These are phyloP conservation scores for Rhinolophus sinicus DNA, from an alignment of 2,113 vertebrate genomes.

Conservation along the genomic window DNA sequence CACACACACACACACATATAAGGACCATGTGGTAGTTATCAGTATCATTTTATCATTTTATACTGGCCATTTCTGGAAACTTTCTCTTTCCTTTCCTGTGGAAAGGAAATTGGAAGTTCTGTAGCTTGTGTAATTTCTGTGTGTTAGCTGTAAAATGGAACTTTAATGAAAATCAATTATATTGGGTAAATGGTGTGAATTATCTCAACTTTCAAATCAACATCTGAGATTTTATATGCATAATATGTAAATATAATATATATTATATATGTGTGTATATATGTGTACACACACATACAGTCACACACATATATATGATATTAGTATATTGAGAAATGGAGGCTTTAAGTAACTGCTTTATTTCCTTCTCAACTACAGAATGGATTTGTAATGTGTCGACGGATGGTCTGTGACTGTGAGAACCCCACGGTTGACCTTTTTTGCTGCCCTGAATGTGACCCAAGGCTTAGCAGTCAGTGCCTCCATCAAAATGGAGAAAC, in stretches of 20 bases:
- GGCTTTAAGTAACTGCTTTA: neutral
- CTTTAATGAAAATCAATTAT: slow-evolving; percentile 14
- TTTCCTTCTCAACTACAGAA: slow-evolving; percentile 84
- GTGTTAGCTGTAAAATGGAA: neutral
- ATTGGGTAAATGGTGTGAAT: neutral
- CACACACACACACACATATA: neutral
- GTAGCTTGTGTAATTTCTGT: neutral
- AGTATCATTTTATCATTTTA: neutral
- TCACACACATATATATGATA: neutral
- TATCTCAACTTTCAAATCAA: neutral
- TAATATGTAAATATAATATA: neutral
- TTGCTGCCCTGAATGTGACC: slow-evolving; percentile 98
- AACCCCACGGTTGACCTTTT: slow-evolving; percentile 97
- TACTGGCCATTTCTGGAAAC: neutral
- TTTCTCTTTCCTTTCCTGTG: neutral
- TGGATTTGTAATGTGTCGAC: slow-evolving; percentile 96
- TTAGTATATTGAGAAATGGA: neutral
- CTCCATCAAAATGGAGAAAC: slow-evolving; percentile 95
- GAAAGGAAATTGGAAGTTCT: neutral
- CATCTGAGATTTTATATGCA: neutral
- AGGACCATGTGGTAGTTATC: neutral
- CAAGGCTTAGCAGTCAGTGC: slow-evolving; percentile 95
- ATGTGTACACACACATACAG: neutral
- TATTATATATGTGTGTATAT: neutral
- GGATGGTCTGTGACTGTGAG: slow-evolving; percentile 99